Percentiles rank a stretch among this genome's conserved stretches.
These are phyloP conservation scores for Lithophane socia DNA, from an alignment of 2,888 invertebrate species.

Conservation along the genomic window DNA sequence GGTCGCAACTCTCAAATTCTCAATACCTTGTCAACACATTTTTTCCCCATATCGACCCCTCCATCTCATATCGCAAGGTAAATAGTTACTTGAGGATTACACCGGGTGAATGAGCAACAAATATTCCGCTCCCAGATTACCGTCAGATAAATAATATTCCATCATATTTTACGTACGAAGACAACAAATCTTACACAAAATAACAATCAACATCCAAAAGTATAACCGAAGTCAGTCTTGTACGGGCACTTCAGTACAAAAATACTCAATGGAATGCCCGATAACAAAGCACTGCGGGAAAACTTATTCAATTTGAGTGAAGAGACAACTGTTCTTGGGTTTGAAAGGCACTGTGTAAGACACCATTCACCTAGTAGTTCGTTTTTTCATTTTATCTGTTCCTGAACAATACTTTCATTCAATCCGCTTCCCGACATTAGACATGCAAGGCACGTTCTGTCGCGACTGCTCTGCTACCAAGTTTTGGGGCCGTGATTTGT, in stretches of 20 bases:
- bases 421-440: constrained; percentile 83
- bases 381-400: constrained; percentile 81
- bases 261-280: constrained; percentile 73
- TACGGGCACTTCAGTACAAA: constrained; percentile 70
- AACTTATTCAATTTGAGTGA: constrained; percentile 88
- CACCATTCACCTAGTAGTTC: constrained; percentile 76
- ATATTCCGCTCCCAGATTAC: constrained; percentile 32
- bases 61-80: constrained; percentile 32
- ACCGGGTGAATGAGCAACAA: constrained; percentile 22
- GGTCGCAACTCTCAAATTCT: background rate
- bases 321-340: constrained; percentile 85
- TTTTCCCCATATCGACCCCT: background rate
- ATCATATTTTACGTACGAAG: constrained; percentile 21
- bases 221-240: constrained; percentile 60
- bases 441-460: constrained; percentile 85
- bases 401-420: constrained; percentile 87
- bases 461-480: constrained; percentile 79
- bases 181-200: constrained; percentile 7
- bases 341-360: constrained; percentile 82
- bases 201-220: constrained; percentile 47
- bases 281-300: constrained; percentile 83
- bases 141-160: constrained; percentile 9
- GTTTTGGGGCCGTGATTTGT: constrained; percentile 67
- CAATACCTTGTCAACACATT: background rate
- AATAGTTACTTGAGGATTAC: constrained; percentile 37